Percentiles rank a stretch among this genome's conserved stretches.
phyloP scores from a whole-genome alignment of 2,797 vertebrate species.

The Podargus strigoides region DNA sequence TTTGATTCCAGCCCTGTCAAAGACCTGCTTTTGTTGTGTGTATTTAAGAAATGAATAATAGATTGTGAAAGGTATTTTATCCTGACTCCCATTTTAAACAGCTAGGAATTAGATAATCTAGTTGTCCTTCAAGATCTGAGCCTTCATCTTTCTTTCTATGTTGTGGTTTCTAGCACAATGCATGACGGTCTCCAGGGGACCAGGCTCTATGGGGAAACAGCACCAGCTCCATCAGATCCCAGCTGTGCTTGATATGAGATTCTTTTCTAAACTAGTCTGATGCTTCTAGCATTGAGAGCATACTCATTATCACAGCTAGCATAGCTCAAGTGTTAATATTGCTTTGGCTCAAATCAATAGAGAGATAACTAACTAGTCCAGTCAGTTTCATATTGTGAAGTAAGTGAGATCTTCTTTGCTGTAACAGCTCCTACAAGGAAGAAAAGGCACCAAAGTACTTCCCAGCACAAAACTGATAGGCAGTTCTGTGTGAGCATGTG shows the following conservation, averaged over 20 bases:
- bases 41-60: background rate
- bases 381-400: background rate
- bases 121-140: background rate
- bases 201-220: background rate
- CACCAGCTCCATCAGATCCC: background rate
- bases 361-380: background rate
- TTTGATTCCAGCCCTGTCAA: background rate
- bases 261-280: background rate
- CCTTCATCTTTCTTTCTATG: background rate
- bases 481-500: background rate
- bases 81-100: background rate
- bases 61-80: background rate
- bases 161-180: background rate
- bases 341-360: background rate
- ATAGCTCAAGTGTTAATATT: background rate
- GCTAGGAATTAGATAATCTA: background rate
- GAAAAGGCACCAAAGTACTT: background rate
- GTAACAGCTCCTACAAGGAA: background rate
- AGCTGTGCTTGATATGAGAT: background rate
- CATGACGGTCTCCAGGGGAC: background rate
- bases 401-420: background rate
- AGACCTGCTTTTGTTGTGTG: background rate
- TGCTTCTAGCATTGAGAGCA: background rate
- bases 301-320: background rate
- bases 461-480: background rate